These are phyloP conservation scores for Nannobrachium achirus DNA, from an alignment of 2,113 vertebrate species.

Conservation along the genomic window DNA sequence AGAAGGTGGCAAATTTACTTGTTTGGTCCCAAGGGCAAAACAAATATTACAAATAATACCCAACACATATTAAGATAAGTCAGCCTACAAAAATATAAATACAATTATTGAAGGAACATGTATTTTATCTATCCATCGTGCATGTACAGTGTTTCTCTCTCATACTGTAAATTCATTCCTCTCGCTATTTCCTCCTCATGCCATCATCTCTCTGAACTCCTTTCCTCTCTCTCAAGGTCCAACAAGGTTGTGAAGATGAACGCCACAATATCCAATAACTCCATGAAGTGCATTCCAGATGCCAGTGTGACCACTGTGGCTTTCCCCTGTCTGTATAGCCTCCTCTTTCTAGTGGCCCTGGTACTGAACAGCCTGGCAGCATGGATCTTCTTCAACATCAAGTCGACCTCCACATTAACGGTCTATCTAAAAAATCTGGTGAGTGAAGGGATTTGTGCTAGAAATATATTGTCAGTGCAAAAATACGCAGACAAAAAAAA, in stretches of 20 bases:
- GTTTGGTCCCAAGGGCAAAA: too few species aligned
- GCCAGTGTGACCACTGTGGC: slow-evolving; percentile 70
- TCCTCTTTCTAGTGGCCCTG: slow-evolving; percentile 82
- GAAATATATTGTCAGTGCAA: not conserved
- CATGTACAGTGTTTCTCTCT: too few species aligned
- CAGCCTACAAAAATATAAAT: too few species aligned
- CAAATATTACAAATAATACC: too few species aligned
- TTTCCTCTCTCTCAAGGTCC: slow-evolving; percentile 4
- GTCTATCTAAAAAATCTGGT: slow-evolving; percentile 85
- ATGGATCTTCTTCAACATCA: slow-evolving; percentile 87
- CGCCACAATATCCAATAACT: slow-evolving; percentile 68
- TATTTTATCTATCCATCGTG: too few species aligned
- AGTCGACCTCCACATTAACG: slow-evolving; percentile 82
- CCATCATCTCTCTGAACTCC: too few species aligned
- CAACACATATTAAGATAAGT: too few species aligned
- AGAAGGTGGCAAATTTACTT: too few species aligned
- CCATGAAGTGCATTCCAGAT: slow-evolving; percentile 68
- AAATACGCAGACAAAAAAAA: too few species aligned
- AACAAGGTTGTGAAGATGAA: slow-evolving; percentile 68
- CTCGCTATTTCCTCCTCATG: not conserved
- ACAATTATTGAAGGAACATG: too few species aligned
- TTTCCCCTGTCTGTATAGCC: slow-evolving; percentile 80
- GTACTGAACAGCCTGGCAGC: slow-evolving; percentile 84
- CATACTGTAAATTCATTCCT: too few species aligned
- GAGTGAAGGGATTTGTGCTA: slow-evolving; percentile 19